Percentiles rank a stretch among this genome's conserved stretches.
Conservation (phyloP, 2,797 vertebrate genomes). For the Phylloscopus collybita region DNA sequence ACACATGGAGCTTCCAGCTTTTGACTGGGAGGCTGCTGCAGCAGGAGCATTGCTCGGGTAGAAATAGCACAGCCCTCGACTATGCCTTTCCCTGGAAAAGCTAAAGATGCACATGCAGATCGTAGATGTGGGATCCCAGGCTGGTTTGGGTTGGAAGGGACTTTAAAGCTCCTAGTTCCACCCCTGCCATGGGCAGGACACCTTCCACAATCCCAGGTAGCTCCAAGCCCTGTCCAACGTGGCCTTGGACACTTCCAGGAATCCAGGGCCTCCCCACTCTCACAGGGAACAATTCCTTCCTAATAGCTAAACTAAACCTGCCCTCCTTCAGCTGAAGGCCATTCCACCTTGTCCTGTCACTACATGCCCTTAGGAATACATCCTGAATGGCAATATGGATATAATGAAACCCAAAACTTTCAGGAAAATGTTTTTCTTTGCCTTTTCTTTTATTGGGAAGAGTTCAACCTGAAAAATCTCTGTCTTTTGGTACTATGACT, state of each 20-base stretch:
- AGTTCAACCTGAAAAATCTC: not conserved
- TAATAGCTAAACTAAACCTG: not conserved
- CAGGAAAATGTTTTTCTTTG: not conserved
- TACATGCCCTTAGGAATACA: not conserved
- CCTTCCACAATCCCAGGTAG: not conserved
- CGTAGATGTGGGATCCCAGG: not conserved
- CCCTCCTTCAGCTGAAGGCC: not conserved
- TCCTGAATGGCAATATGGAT: not conserved
- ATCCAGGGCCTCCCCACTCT: not conserved
- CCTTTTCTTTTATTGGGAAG: not conserved
- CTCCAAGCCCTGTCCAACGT: accelerated
- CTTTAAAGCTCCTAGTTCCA: not conserved
- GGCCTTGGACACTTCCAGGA: not conserved
- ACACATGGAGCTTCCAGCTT: not conserved
- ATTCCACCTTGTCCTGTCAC: not conserved
- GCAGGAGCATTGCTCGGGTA: not conserved
- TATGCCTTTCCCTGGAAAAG: not conserved
- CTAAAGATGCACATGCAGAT: not conserved
- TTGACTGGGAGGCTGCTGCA: not conserved
- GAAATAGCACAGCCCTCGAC: not conserved
- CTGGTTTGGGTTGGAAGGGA: not conserved
- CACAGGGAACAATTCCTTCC: not conserved
- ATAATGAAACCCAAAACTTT: not conserved
- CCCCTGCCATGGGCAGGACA: not conserved
- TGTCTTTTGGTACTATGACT: not conserved